Base-by-base conservation (phyloP, 2,888 invertebrate species). In the Amorpha juglandis region DNA sequence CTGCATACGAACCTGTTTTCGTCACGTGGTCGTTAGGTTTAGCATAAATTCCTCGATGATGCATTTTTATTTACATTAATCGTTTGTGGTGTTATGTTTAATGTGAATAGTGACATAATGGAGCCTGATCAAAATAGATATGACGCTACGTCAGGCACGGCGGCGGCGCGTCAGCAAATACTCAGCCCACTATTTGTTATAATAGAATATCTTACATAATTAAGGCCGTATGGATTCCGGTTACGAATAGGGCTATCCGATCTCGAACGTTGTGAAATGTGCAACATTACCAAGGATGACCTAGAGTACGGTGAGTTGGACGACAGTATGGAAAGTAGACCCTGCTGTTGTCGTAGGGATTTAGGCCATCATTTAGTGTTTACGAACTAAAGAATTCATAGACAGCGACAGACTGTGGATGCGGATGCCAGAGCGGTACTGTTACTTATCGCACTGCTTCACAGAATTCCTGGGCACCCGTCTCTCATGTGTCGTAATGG, bases 141-240 rank as follows among this genome's bases (percentile, higher is more conserved):
- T 58, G 58, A 58, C 58, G 58, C 42, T 12, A 19, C 42, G 42
- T 50, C 19, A 38, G 19, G 58, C 42, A 58, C 52, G 11, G 7
- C 16, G 55, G 16, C 55, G 42, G 42, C 58, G 58, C 38, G 58
- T 55, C 16, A 58, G 19, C 58, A 42, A 58, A 58, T 42, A 58
- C 19, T 38, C 58, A 19, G 7, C 58, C 58, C 42, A 58, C 58
- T 42, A 19, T 58, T 55, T 35, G 19, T 33, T 12, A 52, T n/a
- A n/a, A n/a, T 42, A 42, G 42, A 19, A 58, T 58, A 58, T 58
- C 16, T 58, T 58, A 58, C 42, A 58, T 42, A 58, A 58, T 42
- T 50, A 50, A 50, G 50, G 50, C 16, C 50, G 50, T 50, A 50
- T 50, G 19, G 50, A 50, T 50, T 50, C 50, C 50, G 50, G 50